These are phyloP conservation scores for Leptopterna dolabrata DNA, from an alignment of 2,888 invertebrate genomes.

Conservation along the genomic window DNA sequence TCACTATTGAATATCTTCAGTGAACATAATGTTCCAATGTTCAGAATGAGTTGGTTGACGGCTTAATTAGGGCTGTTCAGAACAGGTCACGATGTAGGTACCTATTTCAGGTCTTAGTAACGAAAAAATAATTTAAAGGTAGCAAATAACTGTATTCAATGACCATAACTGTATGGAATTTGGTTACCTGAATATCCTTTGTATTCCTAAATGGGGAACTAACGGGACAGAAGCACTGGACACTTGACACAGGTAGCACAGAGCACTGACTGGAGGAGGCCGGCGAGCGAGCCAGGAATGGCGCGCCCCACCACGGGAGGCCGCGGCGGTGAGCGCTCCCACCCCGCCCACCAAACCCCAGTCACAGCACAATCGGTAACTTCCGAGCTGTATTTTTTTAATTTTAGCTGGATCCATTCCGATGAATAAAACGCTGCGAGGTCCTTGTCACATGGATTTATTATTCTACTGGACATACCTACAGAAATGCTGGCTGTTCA, in stretches of 20 bases:
- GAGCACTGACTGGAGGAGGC: conserved; percentile 26
- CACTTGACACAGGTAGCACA: conserved; percentile 40
- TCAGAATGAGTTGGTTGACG: no score
- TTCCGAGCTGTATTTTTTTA: not conserved
- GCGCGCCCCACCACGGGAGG: not conserved
- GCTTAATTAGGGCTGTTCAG: not conserved
- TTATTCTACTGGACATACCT: no score
- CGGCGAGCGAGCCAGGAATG: not conserved
- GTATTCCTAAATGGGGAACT: not conserved
- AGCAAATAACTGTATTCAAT: no score
- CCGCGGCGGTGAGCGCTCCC: not conserved
- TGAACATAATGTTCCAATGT: no score
- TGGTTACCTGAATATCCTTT: conserved; percentile 16
- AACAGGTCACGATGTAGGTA: not conserved
- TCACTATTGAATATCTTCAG: no score
- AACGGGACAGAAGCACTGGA: not conserved
- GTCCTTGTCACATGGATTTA: no score
- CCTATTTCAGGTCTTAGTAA: not conserved
- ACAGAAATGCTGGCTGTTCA: no score
- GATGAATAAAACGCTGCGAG: no score
- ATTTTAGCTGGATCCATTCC: not conserved
- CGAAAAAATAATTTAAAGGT: not conserved
- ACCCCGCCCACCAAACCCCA: not conserved
- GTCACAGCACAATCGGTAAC: not conserved
- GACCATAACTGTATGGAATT: no score